Base-by-base conservation (phyloP, 2,797 vertebrate species). In the Spatula versicolor region DNA sequence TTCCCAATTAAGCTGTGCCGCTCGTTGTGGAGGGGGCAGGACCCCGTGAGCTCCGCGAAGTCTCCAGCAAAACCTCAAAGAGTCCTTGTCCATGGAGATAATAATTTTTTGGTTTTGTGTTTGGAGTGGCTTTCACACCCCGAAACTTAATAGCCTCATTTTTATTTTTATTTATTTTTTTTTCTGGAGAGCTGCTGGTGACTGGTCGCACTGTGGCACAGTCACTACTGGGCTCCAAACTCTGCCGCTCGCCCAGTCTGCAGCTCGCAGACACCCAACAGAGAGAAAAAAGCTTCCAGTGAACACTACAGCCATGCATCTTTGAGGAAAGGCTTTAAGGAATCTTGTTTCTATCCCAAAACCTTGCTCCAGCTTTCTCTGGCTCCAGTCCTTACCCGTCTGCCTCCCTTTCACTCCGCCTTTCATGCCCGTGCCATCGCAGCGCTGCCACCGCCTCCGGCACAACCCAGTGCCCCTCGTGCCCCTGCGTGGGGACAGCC, bases 401-500 rank as follows among this genome's bases (percentile, higher is more conserved):
- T 5, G 4, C 13, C 35, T 64, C 23, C 13, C 0, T 84, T 83
- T 85, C 26, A 15, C 26, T 54, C 45, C 43, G 11, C 10, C 7
- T 22, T 74, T 79, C 31, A 15, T 9, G 12, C 48, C 26, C 0
- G 0, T n/a, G 25, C 52, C 28, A 30, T 7, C 46, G 62, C 7
- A 6, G 33, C 12, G 18, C 4, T 2, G 54, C 58, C 39, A 46
- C 33, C 11, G 12, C 41, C 31, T 80, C 30, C 31, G 33, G 31
- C 79, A 11, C 13, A 67, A 56, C 50, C 15, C 37, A 23, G 23
- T 41, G 37, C 31, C 6, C 0, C 41, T 59, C 19, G 9, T 84
- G 43, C n/a, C 45, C 76, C 84, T 1, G 0, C 7, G 1, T 1
- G 3, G 71, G 35, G 68, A 45, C 8, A 3, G 17, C 55, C 30